Conservation (phyloP, 2,888 invertebrate genomes). For the Orthosia incerta region DNA sequence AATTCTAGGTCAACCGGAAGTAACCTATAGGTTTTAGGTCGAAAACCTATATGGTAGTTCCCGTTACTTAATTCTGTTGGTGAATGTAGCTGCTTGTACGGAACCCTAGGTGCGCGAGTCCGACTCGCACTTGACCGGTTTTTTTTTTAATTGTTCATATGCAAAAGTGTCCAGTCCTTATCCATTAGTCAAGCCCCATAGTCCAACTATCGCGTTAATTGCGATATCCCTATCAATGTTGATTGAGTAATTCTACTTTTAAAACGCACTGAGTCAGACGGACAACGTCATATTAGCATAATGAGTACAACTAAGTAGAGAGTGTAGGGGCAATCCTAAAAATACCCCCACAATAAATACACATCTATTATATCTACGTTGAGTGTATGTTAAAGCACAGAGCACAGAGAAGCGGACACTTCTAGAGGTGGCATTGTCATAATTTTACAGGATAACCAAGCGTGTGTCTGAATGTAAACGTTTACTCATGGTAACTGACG, state of each 20-base stretch:
- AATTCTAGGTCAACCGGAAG: too few relatives aligned
- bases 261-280: background rate
- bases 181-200: background rate
- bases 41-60: too few relatives aligned
- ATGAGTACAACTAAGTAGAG: background rate
- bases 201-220: background rate
- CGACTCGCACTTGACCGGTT: too few relatives aligned
- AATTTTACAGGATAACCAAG: too few relatives aligned
- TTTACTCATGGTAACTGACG: too few relatives aligned
- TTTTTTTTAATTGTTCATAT: too few relatives aligned
- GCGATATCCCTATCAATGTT: background rate
- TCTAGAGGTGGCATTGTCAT: background rate
- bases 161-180: background rate
- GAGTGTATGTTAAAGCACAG: constrained; percentile 2
- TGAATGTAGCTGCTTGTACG: too few relatives aligned
- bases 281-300: background rate
- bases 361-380: background rate
- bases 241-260: background rate
- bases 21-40: too few relatives aligned
- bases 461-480: too few relatives aligned
- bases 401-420: background rate
- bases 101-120: too few relatives aligned
- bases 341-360: background rate
- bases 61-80: too few relatives aligned
- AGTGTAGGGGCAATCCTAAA: background rate